Conservation (phyloP, 1,140 invertebrate species). For the Drosophila obscura region DNA sequence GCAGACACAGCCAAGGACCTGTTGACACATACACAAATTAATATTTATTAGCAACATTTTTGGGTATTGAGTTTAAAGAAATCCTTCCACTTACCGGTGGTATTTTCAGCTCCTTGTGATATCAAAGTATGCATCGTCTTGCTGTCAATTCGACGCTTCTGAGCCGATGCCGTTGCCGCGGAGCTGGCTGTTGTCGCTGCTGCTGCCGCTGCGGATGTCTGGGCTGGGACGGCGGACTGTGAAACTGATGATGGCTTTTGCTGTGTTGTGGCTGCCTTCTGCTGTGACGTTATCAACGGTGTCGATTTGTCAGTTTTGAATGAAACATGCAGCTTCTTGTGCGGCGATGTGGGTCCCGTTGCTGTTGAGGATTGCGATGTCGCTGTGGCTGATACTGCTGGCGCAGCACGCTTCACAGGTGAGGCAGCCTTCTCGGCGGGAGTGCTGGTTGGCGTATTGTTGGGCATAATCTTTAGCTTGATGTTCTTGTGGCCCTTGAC, state of each 20-base stretch:
- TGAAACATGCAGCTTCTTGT: constrained; percentile 68
- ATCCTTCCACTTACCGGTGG: constrained; percentile 65
- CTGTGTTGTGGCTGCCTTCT: constrained; percentile 41
- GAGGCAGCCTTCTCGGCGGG: constrained; percentile 26
- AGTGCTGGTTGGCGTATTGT: constrained; percentile 53
- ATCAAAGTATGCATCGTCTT: constrained; percentile 84
- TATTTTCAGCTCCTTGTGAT: constrained; percentile 85
- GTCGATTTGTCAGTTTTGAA: constrained; percentile 61
- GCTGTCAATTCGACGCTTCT: constrained; percentile 83
- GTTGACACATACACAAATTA: neutral
- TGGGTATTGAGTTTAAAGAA: neutral
- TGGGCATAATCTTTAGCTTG: constrained; percentile 91
- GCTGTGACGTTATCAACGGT: constrained; percentile 63
- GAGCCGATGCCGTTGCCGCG: constrained; percentile 77
- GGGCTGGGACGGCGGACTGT: constrained; percentile 10
- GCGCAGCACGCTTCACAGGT: constrained; percentile 42
- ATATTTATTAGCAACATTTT: neutral
- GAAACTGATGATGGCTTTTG: constrained; percentile 2
- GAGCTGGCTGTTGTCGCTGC: constrained; percentile 63
- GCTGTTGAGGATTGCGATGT: constrained; percentile 28
- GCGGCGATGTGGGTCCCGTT: constrained; percentile 53
- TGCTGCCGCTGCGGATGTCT: constrained; percentile 23
- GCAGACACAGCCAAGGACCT: constrained; percentile 89
- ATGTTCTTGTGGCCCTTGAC: constrained; percentile 94
- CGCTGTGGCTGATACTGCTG: constrained; percentile 17